phyloP scores from a whole-genome alignment of 2,888 invertebrate genomes.

The Xylocampa areola region DNA sequence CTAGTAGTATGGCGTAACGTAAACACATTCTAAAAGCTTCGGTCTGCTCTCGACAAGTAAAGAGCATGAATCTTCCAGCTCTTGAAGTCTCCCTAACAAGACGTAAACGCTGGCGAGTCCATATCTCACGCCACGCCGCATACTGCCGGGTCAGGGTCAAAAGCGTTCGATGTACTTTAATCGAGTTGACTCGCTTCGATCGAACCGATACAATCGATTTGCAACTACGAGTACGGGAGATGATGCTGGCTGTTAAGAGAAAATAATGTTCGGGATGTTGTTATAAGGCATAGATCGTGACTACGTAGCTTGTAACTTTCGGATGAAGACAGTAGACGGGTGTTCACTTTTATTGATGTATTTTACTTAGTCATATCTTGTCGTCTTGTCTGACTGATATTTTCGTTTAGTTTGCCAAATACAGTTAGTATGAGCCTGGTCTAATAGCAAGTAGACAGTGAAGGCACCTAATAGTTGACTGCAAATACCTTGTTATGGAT shows the following conservation, averaged over 20 bases:
- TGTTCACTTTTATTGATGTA: constrained; percentile 43
- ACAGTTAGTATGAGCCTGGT: too few species aligned
- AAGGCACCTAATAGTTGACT: constrained; percentile 40
- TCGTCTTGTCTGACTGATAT: constrained; percentile 28
- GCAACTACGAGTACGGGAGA: constrained; percentile 64
- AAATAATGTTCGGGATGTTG: constrained; percentile 59
- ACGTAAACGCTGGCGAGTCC: constrained; percentile 70
- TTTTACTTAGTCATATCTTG: constrained; percentile 16
- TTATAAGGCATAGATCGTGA: constrained; percentile 64
- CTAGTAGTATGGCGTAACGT: too few species aligned
- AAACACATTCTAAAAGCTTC: constrained; percentile 29
- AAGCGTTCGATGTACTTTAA: constrained; percentile 73
- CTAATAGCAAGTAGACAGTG: too few species aligned
- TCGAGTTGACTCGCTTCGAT: constrained; percentile 62
- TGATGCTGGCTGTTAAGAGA: constrained; percentile 58
- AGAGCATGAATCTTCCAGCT: constrained; percentile 44
- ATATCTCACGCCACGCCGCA: constrained; percentile 66
- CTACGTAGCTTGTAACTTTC: constrained; percentile 52
- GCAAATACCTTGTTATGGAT: constrained; percentile 61
- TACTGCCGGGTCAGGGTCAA: constrained; percentile 72
- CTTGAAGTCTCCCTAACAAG: constrained; percentile 56
- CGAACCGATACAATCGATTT: constrained; percentile 72
- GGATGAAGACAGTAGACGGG: constrained; percentile 44
- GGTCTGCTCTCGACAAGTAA: constrained; percentile 23
- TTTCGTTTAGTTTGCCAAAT: constrained; percentile 31